A percentile compares a stretch with the other conserved stretches of the same genome.
phyloP scores from a whole-genome alignment of 2,797 vertebrate species.

The Dallia pectoralis region DNA sequence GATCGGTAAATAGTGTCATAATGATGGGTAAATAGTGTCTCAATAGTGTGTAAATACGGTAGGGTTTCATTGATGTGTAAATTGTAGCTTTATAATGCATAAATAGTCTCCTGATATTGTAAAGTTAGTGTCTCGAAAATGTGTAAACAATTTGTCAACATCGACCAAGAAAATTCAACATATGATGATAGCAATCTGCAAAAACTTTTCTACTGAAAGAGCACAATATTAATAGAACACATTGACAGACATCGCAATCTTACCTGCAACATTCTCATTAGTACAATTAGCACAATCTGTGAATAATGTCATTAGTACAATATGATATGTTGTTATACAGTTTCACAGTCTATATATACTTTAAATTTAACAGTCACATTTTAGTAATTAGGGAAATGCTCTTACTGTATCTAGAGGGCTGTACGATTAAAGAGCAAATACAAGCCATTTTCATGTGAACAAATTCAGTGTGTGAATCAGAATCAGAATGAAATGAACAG shows the following conservation, averaged over 20 bases:
- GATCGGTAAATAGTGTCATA: too few relatives aligned
- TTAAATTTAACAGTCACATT: too few relatives aligned
- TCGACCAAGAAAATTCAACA: background rate
- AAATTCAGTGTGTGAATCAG: background rate
- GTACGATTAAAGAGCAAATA: background rate
- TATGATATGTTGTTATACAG: background rate
- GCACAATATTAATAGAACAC: background rate
- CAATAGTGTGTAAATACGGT: background rate
- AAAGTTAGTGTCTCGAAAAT: too few relatives aligned
- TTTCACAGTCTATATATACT: background rate
- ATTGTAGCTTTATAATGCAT: too few relatives aligned
- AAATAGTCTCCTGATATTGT: too few relatives aligned
- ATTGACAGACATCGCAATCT: background rate
- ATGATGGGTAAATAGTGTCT: background rate
- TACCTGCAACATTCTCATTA: conserved; percentile 22
- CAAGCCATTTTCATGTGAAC: background rate
- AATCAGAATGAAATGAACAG: background rate
- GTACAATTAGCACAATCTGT: background rate
- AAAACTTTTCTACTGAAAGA: background rate
- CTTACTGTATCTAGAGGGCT: too few relatives aligned
- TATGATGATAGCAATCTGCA: background rate
- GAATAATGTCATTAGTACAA: background rate
- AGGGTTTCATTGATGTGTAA: too few relatives aligned
- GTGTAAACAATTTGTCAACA: too few relatives aligned
- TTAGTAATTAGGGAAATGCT: too few relatives aligned